A percentile compares a stretch with the other conserved stretches of the same genome.
Conservation (phyloP, 2,888 invertebrate species). For the Blastobasis lacticolella region DNA sequence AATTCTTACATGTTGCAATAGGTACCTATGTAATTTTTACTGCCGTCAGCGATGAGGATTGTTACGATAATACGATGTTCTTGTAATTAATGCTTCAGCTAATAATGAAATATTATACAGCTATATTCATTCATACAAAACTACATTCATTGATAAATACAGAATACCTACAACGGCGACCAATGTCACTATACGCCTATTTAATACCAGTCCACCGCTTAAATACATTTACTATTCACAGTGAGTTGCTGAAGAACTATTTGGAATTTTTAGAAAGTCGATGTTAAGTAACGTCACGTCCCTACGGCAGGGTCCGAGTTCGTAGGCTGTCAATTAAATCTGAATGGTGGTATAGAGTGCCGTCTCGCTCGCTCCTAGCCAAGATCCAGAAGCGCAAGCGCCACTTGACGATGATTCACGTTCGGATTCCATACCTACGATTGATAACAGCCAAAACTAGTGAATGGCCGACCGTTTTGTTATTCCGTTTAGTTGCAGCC, state of each 20-base stretch:
- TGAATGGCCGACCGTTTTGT: slow-evolving; percentile 40
- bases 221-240: slow-evolving; percentile 6
- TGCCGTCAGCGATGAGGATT: too few species aligned
- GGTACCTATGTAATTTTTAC: too few species aligned
- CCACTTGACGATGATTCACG: slow-evolving; percentile 71
- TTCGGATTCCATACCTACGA: slow-evolving; percentile 67
- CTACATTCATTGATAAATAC: too few species aligned
- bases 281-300: slow-evolving; percentile 62
- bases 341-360: slow-evolving; percentile 60
- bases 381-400: slow-evolving; percentile 59
- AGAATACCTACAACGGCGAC: too few species aligned
- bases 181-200: too few species aligned
- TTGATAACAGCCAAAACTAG: slow-evolving; percentile 65
- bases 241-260: slow-evolving; percentile 22
- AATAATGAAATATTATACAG: too few species aligned
- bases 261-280: slow-evolving; percentile 68
- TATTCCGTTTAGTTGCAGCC: slow-evolving; percentile 37
- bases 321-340: slow-evolving; percentile 71
- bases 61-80: too few species aligned
- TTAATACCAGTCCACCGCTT: too few species aligned
- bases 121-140: too few species aligned
- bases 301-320: slow-evolving; percentile 66
- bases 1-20: too few species aligned
- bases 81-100: too few species aligned
- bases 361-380: slow-evolving; percentile 58